Evolutionary conservation across 2,888 invertebrate genomes (phyloP).

Genomic region (Terebella lapidaria): DNA sequence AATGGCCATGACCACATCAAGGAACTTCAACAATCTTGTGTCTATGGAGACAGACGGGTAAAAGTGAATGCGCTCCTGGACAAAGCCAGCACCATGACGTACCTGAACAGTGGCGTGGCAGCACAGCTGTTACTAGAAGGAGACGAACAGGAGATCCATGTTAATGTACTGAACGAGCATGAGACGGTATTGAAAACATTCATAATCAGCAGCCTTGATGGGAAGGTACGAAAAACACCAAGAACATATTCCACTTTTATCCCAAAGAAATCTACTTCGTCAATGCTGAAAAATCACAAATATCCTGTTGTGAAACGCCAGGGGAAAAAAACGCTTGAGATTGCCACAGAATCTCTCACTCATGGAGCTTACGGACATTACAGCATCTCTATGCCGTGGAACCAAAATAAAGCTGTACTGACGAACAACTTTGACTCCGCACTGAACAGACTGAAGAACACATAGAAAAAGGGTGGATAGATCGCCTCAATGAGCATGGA

Average conservation of each 20-base stretch:
- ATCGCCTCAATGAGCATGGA: too few species aligned
- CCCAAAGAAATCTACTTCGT: background rate
- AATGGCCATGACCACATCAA: too few species aligned
- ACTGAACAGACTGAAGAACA: slow-evolving; percentile 12
- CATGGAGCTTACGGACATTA: too few species aligned
- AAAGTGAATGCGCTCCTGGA: slow-evolving; percentile 1
- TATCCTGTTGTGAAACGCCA: background rate
- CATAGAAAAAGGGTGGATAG: slow-evolving; percentile 15
- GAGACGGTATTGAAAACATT: slow-evolving; percentile 4
- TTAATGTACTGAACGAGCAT: slow-evolving; percentile 10
- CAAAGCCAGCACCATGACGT: slow-evolving; percentile 4
- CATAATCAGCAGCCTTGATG: slow-evolving; percentile 8
- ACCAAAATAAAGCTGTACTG: slow-evolving; percentile 2
- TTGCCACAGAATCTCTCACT: too few species aligned
- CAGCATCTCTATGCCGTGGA: slow-evolving; percentile 19
- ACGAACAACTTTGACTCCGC: too few species aligned
- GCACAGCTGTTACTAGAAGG: background rate
- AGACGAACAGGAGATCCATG: background rate
- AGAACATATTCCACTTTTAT: too few species aligned
- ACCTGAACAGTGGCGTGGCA: slow-evolving; percentile 1
- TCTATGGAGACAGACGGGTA: too few species aligned
- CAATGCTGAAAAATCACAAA: background rate
- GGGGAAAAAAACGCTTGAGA: too few species aligned
- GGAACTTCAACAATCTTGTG: too few species aligned
- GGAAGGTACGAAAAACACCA: background rate